Evolutionary conservation across 2,888 invertebrate genomes (phyloP).

Genomic region (Sympetrum striolatum): DNA sequence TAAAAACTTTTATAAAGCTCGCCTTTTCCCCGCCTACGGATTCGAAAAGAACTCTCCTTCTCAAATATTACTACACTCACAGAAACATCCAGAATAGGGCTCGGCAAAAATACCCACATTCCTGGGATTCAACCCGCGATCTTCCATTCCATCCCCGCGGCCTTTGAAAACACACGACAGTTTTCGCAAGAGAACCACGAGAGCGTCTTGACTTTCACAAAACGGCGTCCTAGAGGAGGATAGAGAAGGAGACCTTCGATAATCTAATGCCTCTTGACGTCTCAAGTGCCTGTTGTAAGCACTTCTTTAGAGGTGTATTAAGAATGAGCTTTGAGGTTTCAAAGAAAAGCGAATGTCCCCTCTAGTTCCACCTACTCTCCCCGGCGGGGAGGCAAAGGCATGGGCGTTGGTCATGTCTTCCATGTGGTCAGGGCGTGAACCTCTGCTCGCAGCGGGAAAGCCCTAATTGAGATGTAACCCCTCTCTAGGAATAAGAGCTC

Average conservation of each 20-base stretch:
- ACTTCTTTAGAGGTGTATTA: conserved; percentile 14
- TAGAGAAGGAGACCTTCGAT: conserved; percentile 5
- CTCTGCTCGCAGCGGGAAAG: conserved; percentile 14
- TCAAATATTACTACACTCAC: no score
- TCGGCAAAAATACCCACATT: not conserved
- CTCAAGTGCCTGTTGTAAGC: conserved; percentile 17
- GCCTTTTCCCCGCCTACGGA: no score
- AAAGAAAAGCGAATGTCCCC: not conserved
- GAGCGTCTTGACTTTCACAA: not conserved
- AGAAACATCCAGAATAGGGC: no score
- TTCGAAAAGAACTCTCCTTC: no score
- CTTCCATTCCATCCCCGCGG: not conserved
- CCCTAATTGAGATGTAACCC: conserved; percentile 37
- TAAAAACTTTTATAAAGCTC: no score
- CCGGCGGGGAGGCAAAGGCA: not conserved
- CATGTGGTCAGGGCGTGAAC: conserved; percentile 4
- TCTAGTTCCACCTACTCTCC: not conserved
- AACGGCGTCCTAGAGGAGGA: not conserved
- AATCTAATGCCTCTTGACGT: conserved; percentile 21
- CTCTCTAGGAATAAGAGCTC: not conserved
- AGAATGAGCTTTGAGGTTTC: conserved; percentile 6
- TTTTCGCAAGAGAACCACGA: not conserved
- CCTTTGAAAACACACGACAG: not conserved
- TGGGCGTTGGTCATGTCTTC: conserved; percentile 15
- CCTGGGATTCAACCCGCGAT: not conserved